Percentiles rank a stretch among this genome's conserved stretches.
These are phyloP conservation scores for Dendrolimus punctatus DNA, from an alignment of 1,140 invertebrate species.

Conservation along the genomic window DNA sequence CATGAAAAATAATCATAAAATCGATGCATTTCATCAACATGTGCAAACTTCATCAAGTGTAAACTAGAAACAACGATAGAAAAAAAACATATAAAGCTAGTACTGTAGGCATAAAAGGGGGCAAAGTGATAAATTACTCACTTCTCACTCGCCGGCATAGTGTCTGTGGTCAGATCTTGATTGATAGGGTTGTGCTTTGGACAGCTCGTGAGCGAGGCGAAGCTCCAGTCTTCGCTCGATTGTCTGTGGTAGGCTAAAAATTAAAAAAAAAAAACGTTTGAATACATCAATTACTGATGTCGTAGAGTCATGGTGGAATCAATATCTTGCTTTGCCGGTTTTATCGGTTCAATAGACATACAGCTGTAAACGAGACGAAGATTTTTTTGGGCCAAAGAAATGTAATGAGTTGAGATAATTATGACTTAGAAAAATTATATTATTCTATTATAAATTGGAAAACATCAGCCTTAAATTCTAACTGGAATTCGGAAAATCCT, in stretches of 20 bases:
- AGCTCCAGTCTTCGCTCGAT: slow-evolving; percentile 68
- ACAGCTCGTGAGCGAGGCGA: slow-evolving; percentile 59
- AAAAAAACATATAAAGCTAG: slow-evolving; percentile 6
- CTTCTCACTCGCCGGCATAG: slow-evolving; percentile 53
- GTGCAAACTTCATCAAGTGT: slow-evolving; percentile 5
- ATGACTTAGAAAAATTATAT: no score
- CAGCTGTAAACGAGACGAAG: no score
- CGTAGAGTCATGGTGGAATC: background rate
- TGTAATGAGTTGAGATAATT: no score
- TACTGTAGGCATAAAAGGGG: background rate
- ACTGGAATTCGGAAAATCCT: no score
- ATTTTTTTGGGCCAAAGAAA: no score
- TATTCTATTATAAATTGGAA: no score
- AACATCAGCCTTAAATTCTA: no score
- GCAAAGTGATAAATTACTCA: slow-evolving; percentile 25
- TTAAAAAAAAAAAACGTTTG: slow-evolving; percentile 6
- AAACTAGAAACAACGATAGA: slow-evolving; percentile 8
- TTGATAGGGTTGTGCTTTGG: slow-evolving; percentile 54
- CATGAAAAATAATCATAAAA: no score
- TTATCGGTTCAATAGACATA: no score
- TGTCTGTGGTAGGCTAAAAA: slow-evolving; percentile 58
- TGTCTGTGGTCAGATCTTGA: slow-evolving; percentile 39
- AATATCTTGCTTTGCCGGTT: background rate
- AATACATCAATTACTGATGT: background rate
- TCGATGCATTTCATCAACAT: no score